Evolutionary conservation across 2,113 vertebrate genomes (phyloP), one percentile per base, ranked within the genome.

Genomic region (Pelmatolapia mariae): DNA sequence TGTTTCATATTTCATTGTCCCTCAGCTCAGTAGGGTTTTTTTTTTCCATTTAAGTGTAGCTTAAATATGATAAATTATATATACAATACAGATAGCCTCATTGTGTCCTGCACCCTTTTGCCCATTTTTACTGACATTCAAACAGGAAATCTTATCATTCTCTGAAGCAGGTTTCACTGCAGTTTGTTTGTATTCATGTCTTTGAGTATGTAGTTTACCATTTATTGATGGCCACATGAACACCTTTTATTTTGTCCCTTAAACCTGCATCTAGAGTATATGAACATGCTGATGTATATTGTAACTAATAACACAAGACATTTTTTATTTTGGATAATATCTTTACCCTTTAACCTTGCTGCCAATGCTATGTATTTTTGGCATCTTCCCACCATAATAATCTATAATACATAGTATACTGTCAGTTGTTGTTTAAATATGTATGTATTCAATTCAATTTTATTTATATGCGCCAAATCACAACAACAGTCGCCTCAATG

Each of bases 21-120:
- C 24, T 78, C 71, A 50, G n/a, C 82, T 82, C 52, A 24, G 7
- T 26, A 24, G 73, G 38, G 57, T 3, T 83, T 85, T 38, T 85
- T 38, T 57, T 29, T 71, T 40, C 45, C 31, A 7, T n/a, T 0
- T 36, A 63, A 66, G 84, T 31, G 16, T 8, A 78, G n/a, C 15
- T 82, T 38, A 12, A 61, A 50, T 81, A 7, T 31, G 4, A 56
- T 94, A 8, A 85, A 92, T 94, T 80, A 87, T 93, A 83, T 33
- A 90, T 61, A 7, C 1, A 2, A 18, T 8, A 8, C 47, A 13
- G 29, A 79, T 15, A 2, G 73, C 68, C 87, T 92, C 84, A 81
- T 93, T 89, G 85, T 31, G 86, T 3, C 2, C 38, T 5, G 10
- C 33, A 84, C 26, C 68, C 79, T 87, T 86, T 87, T 12, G 47